Evolutionary conservation across 2,888 invertebrate species (phyloP), one percentile per base, ranked within the genome.

Genomic region (Syritta pipiens): DNA sequence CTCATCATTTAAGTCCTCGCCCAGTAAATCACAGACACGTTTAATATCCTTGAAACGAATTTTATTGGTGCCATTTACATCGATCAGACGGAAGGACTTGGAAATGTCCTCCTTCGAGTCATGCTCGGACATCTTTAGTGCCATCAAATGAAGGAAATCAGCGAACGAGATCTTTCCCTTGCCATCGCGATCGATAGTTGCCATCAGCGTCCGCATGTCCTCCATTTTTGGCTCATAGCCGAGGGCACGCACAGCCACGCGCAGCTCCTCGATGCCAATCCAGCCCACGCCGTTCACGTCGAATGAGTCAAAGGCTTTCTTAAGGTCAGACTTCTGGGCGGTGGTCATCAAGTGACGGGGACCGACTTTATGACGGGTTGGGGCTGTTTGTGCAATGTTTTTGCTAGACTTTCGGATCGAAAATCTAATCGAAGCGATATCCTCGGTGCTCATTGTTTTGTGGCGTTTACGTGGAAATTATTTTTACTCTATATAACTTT

Each of bases 201-300:
- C 48, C 4, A 81, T 17, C 81, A 82, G 68, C 12, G 0, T 1
- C 4, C 53, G 48, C 30, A 82, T 72, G 37, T 81, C 55, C 48
- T 75, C 63, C 76, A 81, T 81, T 59, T 51, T 68, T 0, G 82
- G 81, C 35, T 82, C 82, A 4, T 53, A 81, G 7, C 82, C 82
- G 0, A 82, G 40, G 0, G 82, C 82, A 19, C 82, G 67, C 24
- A 82, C 55, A 14, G 82, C 81, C 2, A 82, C 82, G 4, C 76
- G 79, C 4, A 82, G 32, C 32, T 81, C 82, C 37, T 76, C 76
- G 6, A 76, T 53, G 3, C 74, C 35, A 44, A 82, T 81, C 48
- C 55, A 82, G 19, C 82, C 82, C 1, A 62, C 55, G 7, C 82
- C 82, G 10, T 76, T 28, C 0, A 28, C 55, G 22, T 82, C 82